Base-by-base conservation (phyloP, 2,113 vertebrate species). In the Ploceus nigricollis region DNA sequence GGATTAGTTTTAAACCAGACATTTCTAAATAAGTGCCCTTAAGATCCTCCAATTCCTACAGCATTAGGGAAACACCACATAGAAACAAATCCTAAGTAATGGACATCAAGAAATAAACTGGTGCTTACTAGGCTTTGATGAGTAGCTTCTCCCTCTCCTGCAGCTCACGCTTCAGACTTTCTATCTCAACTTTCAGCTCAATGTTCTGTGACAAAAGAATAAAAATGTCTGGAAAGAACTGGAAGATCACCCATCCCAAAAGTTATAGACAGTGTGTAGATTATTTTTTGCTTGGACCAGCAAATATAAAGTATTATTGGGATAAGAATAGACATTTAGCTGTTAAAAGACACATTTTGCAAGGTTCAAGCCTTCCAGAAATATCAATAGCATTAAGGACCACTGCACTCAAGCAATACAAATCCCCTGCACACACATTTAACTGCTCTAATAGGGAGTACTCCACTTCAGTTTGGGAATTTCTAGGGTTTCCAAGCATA, bases 121-220 rank as follows among this genome's bases (percentile, higher is more conserved):
- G 68, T 92, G 98, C 99, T 98, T 97, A 99, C 99, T 98, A 99
- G 77, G 99, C 99, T 78, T 99, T 99, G 80, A 99, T 96, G n/a
- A 99, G 99, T 1, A 99, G 98, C 77, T 98, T 98, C 57, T 99
- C 99, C 95, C 99, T 99, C 96, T 99, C 98, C 48, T 98, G 98
- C 84, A 99, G 97, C 16, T 99, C 99, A 89, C 97, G 97, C 96
- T 99, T 99, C 98, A 99, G 98, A 50, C 99, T 99, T 96, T 99
- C 99, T 77, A 99, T 94, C 97, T 99, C 99, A 83, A 99, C 99
- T 93, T 99, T 99, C 78, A 99, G 98, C 96, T 99, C 99, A 73
- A 99, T 99, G 96, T 99, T 99, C 99, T 99, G 97, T 19, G 92
- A 86, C 78, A 54, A 39, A 71, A 94, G 20, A 85, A 80, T 15